phyloP scores from a whole-genome alignment of 2,113 vertebrate genomes.

The Melanocharis versteri region DNA sequence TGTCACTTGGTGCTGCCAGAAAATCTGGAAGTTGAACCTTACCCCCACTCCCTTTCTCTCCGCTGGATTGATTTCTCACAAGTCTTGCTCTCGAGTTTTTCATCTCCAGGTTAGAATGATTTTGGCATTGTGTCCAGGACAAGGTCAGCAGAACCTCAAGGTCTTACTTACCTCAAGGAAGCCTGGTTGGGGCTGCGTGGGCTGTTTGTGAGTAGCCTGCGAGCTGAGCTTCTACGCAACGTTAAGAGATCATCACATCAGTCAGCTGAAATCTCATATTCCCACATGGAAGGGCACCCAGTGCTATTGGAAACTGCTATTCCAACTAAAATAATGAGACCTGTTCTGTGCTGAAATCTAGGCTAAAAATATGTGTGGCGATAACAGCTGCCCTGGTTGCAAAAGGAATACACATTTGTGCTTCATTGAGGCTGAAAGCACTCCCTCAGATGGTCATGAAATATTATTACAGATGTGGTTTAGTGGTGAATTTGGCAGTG shows the following conservation, averaged over 20 bases:
- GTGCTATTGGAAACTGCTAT: background rate
- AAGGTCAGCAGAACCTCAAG: background rate
- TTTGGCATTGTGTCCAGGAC: background rate
- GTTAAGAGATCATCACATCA: background rate
- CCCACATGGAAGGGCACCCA: background rate
- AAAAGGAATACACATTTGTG: background rate
- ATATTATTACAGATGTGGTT: background rate
- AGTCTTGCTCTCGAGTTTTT: background rate
- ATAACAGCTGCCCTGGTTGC: background rate
- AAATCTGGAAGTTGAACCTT: background rate
- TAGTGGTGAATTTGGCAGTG: background rate
- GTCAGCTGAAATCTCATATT: background rate
- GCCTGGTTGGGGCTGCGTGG: background rate
- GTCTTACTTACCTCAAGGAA: background rate
- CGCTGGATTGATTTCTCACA: background rate
- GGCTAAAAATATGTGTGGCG: background rate
- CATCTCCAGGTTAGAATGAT: background rate
- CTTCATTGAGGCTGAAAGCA: background rate
- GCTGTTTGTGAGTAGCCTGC: background rate
- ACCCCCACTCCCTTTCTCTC: background rate
- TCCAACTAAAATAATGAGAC: background rate
- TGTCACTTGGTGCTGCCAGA: background rate
- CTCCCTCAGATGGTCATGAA: background rate
- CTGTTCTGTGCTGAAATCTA: background rate
- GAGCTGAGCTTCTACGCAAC: background rate